phyloP scores from a whole-genome alignment of 2,888 invertebrate species.

The Aphrophora alni region DNA sequence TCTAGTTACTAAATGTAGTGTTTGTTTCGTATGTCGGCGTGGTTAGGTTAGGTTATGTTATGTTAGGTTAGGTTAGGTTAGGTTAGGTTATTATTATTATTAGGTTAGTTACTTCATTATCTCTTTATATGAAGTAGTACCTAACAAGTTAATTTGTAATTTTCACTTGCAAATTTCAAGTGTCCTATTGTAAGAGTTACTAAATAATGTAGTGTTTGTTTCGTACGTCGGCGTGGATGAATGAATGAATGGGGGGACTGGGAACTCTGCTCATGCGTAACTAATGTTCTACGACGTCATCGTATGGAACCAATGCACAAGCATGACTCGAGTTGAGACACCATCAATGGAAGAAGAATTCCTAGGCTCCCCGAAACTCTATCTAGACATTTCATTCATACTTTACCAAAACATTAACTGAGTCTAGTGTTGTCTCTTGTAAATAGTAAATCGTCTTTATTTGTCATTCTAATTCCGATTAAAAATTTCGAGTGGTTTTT shows the following conservation, averaged over 20 bases:
- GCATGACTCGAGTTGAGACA: background rate
- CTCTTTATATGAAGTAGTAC: no score
- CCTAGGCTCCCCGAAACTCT: background rate
- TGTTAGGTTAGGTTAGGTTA: no score
- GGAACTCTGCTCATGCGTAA: constrained; percentile 26
- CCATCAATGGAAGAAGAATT: background rate
- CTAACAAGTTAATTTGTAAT: no score
- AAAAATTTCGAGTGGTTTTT: no score
- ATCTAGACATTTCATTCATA: background rate
- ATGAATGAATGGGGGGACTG: constrained; percentile 25
- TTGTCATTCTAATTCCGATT: no score
- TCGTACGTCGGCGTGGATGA: background rate
- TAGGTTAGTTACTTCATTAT: no score
- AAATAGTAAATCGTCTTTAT: no score
- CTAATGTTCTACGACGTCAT: constrained; percentile 16
- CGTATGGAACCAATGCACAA: background rate
- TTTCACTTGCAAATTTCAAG: no score
- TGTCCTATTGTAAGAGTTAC: no score
- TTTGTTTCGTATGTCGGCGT: background rate
- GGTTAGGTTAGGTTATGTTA: no score
- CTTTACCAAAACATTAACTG: background rate
- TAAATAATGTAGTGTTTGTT: background rate
- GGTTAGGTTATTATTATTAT: no score
- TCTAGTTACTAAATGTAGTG: background rate
- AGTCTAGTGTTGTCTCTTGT: no score